Evolutionary conservation across 1,140 invertebrate genomes (phyloP).

Genomic region (Monomorium pharaonis): DNA sequence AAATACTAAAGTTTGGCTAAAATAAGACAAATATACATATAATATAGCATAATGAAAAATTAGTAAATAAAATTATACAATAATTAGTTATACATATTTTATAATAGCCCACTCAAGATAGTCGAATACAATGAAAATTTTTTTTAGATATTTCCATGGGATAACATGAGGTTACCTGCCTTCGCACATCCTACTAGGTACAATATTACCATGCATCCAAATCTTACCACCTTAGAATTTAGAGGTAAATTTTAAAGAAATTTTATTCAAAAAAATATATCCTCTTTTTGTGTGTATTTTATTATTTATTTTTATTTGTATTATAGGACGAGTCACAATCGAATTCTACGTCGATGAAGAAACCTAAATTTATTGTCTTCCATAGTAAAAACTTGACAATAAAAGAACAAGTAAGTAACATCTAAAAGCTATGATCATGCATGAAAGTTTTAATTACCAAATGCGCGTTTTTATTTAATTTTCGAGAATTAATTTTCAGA

Average conservation of each 20-base stretch:
- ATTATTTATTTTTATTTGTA: slow-evolving; percentile 43
- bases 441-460: not conserved
- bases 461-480: not conserved
- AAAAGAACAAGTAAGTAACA: slow-evolving; percentile 89
- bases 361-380: slow-evolving; percentile 95
- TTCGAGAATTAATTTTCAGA: slow-evolving; percentile 82
- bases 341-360: slow-evolving; percentile 93
- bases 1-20: not conserved
- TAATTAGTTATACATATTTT: slow-evolving; percentile 26
- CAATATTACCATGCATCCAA: slow-evolving; percentile 96
- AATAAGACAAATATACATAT: not conserved
- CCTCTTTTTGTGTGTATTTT: not conserved
- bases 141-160: slow-evolving; percentile 94
- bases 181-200: slow-evolving; percentile 94
- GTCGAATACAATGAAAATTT: slow-evolving; percentile 12
- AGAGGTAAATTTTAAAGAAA: slow-evolving; percentile 87
- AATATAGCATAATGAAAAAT: slow-evolving; percentile 64
- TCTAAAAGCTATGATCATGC: not conserved
- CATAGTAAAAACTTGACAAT: slow-evolving; percentile 96
- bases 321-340: slow-evolving; percentile 93
- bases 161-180: slow-evolving; percentile 92
- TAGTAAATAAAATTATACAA: slow-evolving; percentile 42
- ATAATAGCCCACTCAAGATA: not conserved
- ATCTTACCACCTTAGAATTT: slow-evolving; percentile 95
- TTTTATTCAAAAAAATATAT: not conserved